Base-by-base conservation (phyloP, 2,888 invertebrate species). In the Chloroclysta siterata region DNA sequence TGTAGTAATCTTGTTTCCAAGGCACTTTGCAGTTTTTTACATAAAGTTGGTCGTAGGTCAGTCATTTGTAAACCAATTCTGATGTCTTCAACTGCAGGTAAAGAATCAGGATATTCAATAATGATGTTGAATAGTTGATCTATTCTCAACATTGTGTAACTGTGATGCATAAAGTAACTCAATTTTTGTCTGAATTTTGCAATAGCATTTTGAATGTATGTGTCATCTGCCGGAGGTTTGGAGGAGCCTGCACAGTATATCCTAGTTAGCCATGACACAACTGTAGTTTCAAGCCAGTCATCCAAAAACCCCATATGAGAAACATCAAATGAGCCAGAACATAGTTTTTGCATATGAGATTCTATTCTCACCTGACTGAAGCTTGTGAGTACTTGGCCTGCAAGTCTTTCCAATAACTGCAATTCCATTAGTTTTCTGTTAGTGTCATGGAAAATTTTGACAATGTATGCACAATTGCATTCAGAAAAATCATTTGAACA, bases 51-150 rank as follows among this genome's bases (percentile, higher is more conserved):
- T 68, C 98, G 94, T 65, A 98, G 89, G 85, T 98, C 97, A 13
- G 98, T 98, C 84, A 97, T 96, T 73, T 96, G 96, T 75, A 99
- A 93, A 80, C 98, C 98, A 29, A 95, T 86, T 76, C 96, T 95
- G 29, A 99, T 94, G 84, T 99, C 99, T 85, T 97, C 96, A 42
- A 99, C 94, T 0, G 98, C 98, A 15, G 98, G 97, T 77, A 97
- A 96, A 0, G 99, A 99, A 75, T 99, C 99, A 0, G 99, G 99
- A 90, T 97, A 99, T 85, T 99, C 99, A 95, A 99, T 98, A 60
- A 99, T 98, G 64, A 99, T 99, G 79, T 97, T 98, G 83, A 99
- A 99, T 56, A 99, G 94, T 83, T 99, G 98, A 73, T 97, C 96
- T 70, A 98, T 98, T 74, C 98, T 95, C 55, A 96, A 94, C 83